Conservation (phyloP, 2,113 vertebrate genomes). For the Dicerorhinus sumatrensis region DNA sequence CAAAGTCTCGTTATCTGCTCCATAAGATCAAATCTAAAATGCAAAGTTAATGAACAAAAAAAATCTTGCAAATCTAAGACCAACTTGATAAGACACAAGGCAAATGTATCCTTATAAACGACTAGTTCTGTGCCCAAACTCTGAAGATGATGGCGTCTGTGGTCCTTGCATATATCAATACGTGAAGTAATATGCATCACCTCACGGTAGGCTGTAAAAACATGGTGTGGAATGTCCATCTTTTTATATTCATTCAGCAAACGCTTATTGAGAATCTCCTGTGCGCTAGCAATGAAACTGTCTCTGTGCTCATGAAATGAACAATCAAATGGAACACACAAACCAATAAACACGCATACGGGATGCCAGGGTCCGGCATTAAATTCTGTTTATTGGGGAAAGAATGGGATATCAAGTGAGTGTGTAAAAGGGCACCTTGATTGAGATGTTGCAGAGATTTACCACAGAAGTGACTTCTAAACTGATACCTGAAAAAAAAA, state of each 20-base stretch:
- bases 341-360: too few relatives aligned
- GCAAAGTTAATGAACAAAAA: not conserved
- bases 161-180: fast-evolving
- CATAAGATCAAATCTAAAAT: not conserved
- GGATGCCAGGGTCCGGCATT: not conserved
- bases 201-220: fast-evolving
- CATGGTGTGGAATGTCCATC: fast-evolving
- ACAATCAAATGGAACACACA: fast-evolving
- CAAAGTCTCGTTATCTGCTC: too few relatives aligned
- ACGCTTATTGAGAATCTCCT: not conserved
- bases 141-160: not conserved
- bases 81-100: fast-evolving
- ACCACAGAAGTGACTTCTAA: not conserved
- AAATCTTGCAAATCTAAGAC: not conserved
- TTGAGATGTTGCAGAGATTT: not conserved
- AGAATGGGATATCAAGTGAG: fast-evolving
- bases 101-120: too few relatives aligned
- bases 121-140: not conserved
- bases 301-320: not conserved
- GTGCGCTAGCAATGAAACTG: fast-evolving
- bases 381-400: not conserved
- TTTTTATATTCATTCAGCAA: not conserved
- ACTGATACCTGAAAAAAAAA: not conserved
- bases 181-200: fast-evolving
- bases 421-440: fast-evolving